A percentile compares a stretch with the other conserved stretches of the same genome.
phyloP scores from a whole-genome alignment of 2,888 invertebrate species.

The Microplitis manilae region DNA sequence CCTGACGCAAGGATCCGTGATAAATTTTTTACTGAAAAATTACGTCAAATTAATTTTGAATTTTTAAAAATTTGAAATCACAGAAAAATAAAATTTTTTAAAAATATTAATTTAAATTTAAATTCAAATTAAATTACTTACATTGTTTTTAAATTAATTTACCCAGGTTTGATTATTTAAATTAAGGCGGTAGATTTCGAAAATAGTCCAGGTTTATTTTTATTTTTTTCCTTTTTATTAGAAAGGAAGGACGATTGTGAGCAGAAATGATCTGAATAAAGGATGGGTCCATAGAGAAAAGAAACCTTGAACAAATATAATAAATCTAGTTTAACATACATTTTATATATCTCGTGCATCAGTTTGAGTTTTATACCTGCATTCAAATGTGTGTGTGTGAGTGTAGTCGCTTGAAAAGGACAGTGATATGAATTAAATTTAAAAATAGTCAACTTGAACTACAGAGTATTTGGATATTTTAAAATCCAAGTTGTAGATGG shows the following conservation, averaged over 20 bases:
- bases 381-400: background rate
- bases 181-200: background rate
- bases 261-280: background rate
- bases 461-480: background rate
- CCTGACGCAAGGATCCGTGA: background rate
- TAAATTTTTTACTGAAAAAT: background rate
- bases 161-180: background rate
- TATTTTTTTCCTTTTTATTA: background rate
- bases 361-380: background rate
- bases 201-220: background rate
- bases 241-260: background rate
- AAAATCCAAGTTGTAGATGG: constrained; percentile 46
- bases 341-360: background rate
- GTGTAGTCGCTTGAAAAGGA: background rate
- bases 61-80: background rate
- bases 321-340: background rate
- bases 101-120: too few relatives aligned
- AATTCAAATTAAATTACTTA: too few relatives aligned
- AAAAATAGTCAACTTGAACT: background rate
- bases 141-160: too few relatives aligned
- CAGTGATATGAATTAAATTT: background rate
- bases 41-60: background rate
- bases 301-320: constrained; percentile 1
- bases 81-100: too few relatives aligned
- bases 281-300: background rate